A percentile compares a stretch with the other conserved stretches of the same genome.
Evolutionary conservation across 2,113 vertebrate species (phyloP).

Genomic region (Silurus meridionalis): DNA sequence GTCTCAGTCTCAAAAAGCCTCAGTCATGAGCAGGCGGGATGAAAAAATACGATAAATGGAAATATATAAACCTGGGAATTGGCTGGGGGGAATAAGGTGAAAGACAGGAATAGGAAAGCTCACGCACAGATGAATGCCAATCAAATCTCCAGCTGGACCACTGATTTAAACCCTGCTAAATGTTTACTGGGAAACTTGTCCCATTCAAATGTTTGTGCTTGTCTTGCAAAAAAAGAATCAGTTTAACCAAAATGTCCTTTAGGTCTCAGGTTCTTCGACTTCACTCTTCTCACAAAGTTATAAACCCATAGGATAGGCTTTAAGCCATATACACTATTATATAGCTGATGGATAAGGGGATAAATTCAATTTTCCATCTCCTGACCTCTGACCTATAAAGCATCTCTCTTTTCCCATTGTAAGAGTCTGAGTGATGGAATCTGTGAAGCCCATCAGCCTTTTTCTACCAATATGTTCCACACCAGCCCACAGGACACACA

Average conservation of each 20-base stretch:
- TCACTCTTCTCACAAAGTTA: not conserved
- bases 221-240: not conserved
- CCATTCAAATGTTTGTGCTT: not conserved
- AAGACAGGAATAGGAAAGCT: not conserved
- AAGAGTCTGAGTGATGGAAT: not conserved
- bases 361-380: slow-evolving; percentile 6
- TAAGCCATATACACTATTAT: not conserved
- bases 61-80: not conserved
- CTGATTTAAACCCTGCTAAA: not conserved
- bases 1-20: no score
- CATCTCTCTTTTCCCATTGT: not conserved
- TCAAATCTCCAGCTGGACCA: slow-evolving; percentile 6
- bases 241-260: not conserved
- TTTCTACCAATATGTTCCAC: not conserved
- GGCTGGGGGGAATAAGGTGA: not conserved
- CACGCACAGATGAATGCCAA: slow-evolving; percentile 4
- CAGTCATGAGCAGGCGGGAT: not conserved
- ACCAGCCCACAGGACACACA: not conserved
- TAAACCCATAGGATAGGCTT: not conserved
- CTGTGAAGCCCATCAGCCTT: not conserved
- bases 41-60: not conserved
- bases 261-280: not conserved
- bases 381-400: slow-evolving; percentile 3
- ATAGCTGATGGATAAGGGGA: not conserved
- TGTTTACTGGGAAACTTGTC: not conserved